Percentiles rank a stretch among this genome's conserved stretches.
These are phyloP conservation scores for Rhabdophis nuchalis DNA, from an alignment of 2,797 vertebrate species.

Conservation along the genomic window DNA sequence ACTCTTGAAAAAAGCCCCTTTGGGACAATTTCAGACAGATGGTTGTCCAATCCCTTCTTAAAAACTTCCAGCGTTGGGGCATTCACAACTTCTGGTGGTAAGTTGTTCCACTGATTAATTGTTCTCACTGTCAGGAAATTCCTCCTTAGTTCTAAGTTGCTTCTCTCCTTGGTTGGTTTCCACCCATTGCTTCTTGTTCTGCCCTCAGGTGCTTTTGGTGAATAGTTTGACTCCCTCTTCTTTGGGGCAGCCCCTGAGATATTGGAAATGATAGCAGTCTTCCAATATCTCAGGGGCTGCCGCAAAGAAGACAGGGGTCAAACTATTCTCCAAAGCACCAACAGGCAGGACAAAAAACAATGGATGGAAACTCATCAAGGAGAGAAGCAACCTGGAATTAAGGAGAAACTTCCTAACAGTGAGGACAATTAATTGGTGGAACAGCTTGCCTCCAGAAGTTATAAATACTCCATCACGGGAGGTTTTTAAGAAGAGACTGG, in stretches of 20 bases:
- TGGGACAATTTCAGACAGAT: neutral
- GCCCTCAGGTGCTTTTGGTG: neutral
- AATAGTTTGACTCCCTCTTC: neutral
- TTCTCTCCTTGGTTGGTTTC: neutral
- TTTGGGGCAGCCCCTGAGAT: neutral
- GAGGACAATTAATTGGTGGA: neutral
- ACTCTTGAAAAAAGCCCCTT: no score
- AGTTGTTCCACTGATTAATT: neutral
- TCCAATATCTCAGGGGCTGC: fast-evolving
- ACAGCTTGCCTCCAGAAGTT: fast-evolving
- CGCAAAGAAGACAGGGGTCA: neutral
- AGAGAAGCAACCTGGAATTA: fast-evolving
- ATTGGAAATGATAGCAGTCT: neutral
- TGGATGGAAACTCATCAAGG: neutral
- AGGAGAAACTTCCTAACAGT: neutral
- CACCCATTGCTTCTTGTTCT: fast-evolving
- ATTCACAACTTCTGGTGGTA: fast-evolving
- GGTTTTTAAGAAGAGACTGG: neutral
- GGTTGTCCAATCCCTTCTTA: neutral
- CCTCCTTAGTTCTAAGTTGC: neutral
- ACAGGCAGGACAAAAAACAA: neutral
- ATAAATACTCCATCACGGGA: neutral
- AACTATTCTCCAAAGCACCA: fast-evolving
- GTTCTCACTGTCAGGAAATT: neutral
- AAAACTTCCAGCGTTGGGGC: neutral